Evolutionary conservation across 2,797 vertebrate genomes (phyloP), one percentile per base, ranked within the genome.

Genomic region (Hippocampus kuda): DNA sequence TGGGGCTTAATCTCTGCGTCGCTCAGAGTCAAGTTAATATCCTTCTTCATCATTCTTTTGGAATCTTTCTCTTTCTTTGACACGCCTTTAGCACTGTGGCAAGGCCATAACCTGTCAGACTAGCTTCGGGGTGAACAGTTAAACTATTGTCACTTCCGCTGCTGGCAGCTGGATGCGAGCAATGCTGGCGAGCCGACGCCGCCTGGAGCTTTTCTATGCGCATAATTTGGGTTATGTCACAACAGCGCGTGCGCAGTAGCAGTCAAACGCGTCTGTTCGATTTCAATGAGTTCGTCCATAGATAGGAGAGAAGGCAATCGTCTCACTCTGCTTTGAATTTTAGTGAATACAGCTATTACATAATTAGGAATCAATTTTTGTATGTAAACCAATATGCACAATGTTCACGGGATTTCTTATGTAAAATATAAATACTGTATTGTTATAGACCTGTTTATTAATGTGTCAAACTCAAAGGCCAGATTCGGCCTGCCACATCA

Each of bases 11-110:
- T 86, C 79, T 90, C 90, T 12, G 91, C 87, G 30, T 94, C 94
- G 77, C 83, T 88, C 78, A 95, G 86, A 74, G 86, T 93, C 73
- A 96, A 84, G 74, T 86, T 90, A 77, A 96, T 87, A 27, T 91
- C 93, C 89, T 97, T 95, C 86, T 96, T 98, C 94, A 96, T 97
- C 91, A 94, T 93, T 71, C 67, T 83, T 72, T 74, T 44, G 2
- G 15, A 63, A 42, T 9, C 20, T 2, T 34, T 34, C 5, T 20
- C 13, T 60, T 20, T 34, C 4, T 65, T 74, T 16, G 22, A 24
- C 64, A 0, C 69, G 67, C 15, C 30, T 66, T 86, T 75, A 87
- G 16, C 70, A 9, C 54, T 48, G 9, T 0, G 67, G 18, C 61
- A 26, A 68, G 34, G 13, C 86, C 87, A 86, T 86, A 63, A 78